Evolutionary conservation across 2,113 vertebrate species (phyloP).

Genomic region (Pteropus alecto): DNA sequence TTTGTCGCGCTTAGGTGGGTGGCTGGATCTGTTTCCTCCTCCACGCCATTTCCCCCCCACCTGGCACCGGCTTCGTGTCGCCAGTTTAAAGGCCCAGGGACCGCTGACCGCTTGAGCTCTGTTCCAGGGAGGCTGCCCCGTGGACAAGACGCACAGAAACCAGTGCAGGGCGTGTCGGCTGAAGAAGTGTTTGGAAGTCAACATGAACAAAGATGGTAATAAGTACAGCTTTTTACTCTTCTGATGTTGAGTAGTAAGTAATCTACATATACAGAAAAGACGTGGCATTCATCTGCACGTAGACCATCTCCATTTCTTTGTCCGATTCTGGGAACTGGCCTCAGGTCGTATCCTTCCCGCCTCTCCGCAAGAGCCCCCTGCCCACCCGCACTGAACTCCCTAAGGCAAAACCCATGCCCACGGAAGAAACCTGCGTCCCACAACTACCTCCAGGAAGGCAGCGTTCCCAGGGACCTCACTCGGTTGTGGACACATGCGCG

Average conservation of each 20-base stretch:
- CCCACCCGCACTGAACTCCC: background rate
- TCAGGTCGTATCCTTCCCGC: background rate
- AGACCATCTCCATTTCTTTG: conserved; percentile 45
- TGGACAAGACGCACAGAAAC: conserved; percentile 99
- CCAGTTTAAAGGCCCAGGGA: background rate
- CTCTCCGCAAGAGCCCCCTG: background rate
- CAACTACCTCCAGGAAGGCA: background rate
- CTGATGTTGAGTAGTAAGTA: conserved; percentile 60
- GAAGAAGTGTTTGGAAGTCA: conserved; percentile 99
- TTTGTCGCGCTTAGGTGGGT: fast-evolving
- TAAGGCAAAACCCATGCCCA: background rate
- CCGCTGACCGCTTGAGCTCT: conserved; percentile 54
- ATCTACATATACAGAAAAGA: conserved; percentile 66
- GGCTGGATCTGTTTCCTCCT: background rate
- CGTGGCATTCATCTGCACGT: conserved; percentile 20
- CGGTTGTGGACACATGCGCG: fast-evolving
- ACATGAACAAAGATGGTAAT: conserved; percentile 99
- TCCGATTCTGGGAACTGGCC: conserved; percentile 51
- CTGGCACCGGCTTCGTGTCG: fast-evolving
- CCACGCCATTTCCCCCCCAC: fast-evolving
- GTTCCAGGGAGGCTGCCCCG: conserved; percentile 95
- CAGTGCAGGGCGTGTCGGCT: conserved; percentile 98
- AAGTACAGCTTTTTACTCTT: conserved; percentile 51
- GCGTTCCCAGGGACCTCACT: background rate
- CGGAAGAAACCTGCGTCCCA: background rate